Conservation (phyloP, 2,113 vertebrate species). For the Crotophaga sulcirostris region DNA sequence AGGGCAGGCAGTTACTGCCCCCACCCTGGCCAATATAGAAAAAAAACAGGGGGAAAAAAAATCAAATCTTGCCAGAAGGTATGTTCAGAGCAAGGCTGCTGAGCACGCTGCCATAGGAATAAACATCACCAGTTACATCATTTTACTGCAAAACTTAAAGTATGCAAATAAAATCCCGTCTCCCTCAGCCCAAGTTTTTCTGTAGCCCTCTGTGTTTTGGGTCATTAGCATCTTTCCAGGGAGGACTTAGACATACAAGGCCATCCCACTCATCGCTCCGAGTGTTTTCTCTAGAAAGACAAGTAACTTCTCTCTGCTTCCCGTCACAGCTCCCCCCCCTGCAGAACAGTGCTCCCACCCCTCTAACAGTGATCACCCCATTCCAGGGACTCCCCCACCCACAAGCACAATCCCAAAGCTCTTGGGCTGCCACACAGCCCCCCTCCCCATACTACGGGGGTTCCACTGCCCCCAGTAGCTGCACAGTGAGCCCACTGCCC, state of each 20-base stretch:
- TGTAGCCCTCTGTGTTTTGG: not conserved
- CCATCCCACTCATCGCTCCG: rapidly evolving
- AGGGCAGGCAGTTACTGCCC: no score
- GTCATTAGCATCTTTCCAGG: slow-evolving; percentile 1
- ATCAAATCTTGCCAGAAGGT: not conserved
- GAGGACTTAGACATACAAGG: not conserved
- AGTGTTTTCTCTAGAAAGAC: not conserved
- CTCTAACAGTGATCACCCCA: not conserved
- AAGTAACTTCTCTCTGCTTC: not conserved
- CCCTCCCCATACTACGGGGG: not conserved
- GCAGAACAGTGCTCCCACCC: no score
- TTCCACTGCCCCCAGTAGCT: not conserved
- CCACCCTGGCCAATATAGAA: not conserved
- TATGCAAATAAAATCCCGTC: not conserved
- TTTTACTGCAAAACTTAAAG: not conserved
- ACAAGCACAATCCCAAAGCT: not conserved
- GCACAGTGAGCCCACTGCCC: not conserved
- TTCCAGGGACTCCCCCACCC: not conserved
- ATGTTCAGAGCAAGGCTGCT: not conserved
- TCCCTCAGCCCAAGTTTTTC: not conserved
- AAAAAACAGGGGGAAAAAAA: not conserved
- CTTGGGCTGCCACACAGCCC: not conserved
- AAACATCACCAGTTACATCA: not conserved
- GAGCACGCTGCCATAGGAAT: not conserved
- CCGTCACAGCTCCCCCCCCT: not conserved